Evolutionary conservation across 2,113 vertebrate genomes (phyloP).

Genomic region (Oncorhynchus masou): DNA sequence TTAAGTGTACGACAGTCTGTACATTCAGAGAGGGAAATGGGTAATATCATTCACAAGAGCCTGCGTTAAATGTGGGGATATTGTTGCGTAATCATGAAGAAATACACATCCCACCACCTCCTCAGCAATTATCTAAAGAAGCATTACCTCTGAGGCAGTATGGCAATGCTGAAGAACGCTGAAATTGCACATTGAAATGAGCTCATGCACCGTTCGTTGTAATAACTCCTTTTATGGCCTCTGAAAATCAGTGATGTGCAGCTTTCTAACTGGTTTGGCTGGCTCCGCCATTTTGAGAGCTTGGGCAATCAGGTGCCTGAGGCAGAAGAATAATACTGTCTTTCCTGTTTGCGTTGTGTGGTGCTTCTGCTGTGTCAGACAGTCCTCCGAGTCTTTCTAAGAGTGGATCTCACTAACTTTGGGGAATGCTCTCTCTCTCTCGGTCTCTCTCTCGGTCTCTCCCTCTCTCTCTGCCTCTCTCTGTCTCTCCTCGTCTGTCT

Average conservation of each 20-base stretch:
- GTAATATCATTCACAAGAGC: too few relatives aligned
- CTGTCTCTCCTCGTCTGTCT: background rate
- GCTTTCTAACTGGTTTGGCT: conserved; percentile 49
- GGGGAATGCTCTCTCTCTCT: conserved; percentile 12
- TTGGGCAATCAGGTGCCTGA: conserved; percentile 44
- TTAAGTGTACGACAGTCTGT: background rate
- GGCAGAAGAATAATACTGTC: conserved; percentile 49
- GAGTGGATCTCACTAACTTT: conserved; percentile 11
- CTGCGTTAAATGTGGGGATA: conserved; percentile 5
- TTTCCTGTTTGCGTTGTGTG: conserved; percentile 56
- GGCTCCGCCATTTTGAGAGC: conserved; percentile 49
- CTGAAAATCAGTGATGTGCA: conserved; percentile 48
- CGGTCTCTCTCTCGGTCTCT: background rate
- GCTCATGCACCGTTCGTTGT: conserved; percentile 30
- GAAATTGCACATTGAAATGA: conserved; percentile 35
- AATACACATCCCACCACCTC: background rate
- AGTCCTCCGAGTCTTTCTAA: conserved; percentile 46
- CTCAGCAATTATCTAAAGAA: conserved; percentile 34
- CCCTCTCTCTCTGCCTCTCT: background rate
- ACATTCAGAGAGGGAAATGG: background rate
- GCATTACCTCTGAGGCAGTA: conserved; percentile 34
- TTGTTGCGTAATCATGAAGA: conserved; percentile 8
- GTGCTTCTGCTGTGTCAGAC: conserved; percentile 43
- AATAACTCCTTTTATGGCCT: conserved; percentile 32
- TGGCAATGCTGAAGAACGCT: conserved; percentile 24